Evolutionary conservation across 2,797 vertebrate genomes (phyloP).

Genomic region (Synaphobranchus kaupii): DNA sequence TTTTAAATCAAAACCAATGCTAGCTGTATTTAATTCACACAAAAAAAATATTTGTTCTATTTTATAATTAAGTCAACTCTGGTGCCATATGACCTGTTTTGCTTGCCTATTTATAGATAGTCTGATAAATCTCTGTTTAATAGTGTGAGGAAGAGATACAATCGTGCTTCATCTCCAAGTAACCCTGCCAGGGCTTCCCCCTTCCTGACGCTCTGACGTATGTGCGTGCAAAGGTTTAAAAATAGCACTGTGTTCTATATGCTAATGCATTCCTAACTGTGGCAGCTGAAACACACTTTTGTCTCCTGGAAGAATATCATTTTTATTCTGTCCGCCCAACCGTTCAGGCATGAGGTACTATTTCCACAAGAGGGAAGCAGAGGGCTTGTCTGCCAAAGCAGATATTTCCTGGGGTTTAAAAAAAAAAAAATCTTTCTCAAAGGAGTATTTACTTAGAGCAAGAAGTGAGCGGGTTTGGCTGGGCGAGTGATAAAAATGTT

Average conservation of each 20-base stretch:
- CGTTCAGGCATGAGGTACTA: conserved; percentile 70
- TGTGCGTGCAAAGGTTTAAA: neutral
- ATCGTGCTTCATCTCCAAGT: neutral
- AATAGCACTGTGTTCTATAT: neutral
- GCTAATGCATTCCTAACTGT: neutral
- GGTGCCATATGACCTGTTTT: neutral
- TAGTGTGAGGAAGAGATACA: neutral
- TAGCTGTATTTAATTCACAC: neutral
- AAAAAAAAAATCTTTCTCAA: conserved; percentile 84
- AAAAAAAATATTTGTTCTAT: neutral
- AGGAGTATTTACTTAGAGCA: conserved; percentile 87
- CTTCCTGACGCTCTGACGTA: neutral
- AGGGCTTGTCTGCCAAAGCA: conserved; percentile 68
- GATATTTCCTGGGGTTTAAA: conserved; percentile 64
- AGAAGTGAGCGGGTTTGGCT: neutral
- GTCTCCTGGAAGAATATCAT: conserved; percentile 57
- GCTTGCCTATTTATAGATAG: neutral
- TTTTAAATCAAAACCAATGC: neutral
- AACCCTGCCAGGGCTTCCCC: neutral
- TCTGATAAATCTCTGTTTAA: neutral
- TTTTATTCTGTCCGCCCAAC: conserved; percentile 87
- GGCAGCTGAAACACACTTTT: neutral
- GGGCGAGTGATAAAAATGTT: neutral
- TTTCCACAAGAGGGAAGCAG: conserved; percentile 85
- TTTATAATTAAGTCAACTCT: neutral